These are phyloP conservation scores for Podarcis raffonei DNA, from an alignment of 2,113 vertebrate genomes.

Conservation along the genomic window DNA sequence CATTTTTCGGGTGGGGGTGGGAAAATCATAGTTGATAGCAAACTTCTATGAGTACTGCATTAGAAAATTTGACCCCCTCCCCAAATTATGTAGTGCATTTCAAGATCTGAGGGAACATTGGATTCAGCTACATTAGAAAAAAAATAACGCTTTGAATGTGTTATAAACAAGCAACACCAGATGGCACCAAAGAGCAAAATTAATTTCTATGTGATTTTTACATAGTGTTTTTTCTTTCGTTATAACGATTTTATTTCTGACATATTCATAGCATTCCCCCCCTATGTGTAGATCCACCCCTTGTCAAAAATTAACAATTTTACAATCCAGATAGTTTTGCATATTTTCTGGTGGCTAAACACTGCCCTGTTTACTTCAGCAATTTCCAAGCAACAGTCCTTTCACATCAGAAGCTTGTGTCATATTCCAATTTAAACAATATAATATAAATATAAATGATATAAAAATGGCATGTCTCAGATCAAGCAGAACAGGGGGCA, in stretches of 20 bases:
- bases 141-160: too few species aligned
- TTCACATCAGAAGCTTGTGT: neutral
- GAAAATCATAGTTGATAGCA: neutral
- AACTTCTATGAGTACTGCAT: neutral
- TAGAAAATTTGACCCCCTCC: too few species aligned
- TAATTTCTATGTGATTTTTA: too few species aligned
- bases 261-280: too few species aligned
- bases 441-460: neutral
- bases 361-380: neutral
- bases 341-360: neutral
- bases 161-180: too few species aligned
- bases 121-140: too few species aligned
- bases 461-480: neutral
- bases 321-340: neutral
- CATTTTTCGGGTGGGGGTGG: neutral
- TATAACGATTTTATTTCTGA: too few species aligned
- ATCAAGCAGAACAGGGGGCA: neutral
- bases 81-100: neutral
- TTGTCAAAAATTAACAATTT: neutral
- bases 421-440: neutral
- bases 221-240: too few species aligned
- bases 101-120: neutral
- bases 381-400: too few species aligned
- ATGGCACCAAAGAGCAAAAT: too few species aligned
- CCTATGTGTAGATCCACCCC: too few species aligned